Evolutionary conservation across 2,888 invertebrate species (phyloP).

Genomic region (Noctua janthe): DNA sequence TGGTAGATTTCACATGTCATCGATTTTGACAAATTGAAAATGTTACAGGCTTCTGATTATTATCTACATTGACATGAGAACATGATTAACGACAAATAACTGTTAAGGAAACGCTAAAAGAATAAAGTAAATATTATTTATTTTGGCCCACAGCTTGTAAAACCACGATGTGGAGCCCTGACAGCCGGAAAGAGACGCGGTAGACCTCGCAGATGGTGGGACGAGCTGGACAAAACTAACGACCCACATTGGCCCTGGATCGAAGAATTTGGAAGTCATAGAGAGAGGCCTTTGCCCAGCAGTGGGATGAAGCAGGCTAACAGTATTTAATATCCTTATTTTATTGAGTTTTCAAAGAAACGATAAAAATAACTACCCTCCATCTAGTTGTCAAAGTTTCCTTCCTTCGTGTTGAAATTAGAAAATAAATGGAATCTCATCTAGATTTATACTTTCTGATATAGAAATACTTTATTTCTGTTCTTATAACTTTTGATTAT

Average conservation of each 20-base stretch:
- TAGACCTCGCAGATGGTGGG: no score
- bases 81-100: no score
- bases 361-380: background rate
- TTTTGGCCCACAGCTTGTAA: no score
- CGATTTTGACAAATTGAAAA: no score
- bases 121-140: background rate
- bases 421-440: conserved; percentile 18
- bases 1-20: no score
- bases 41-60: background rate
- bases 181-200: no score
- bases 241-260: no score
- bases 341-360: background rate
- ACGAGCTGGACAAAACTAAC: no score
- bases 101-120: background rate
- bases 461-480: conserved; percentile 7
- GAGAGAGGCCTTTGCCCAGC: no score
- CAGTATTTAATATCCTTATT: background rate
- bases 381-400: background rate
- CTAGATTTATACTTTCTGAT: conserved; percentile 17
- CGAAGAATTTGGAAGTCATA: no score
- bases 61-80: background rate
- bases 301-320: no score
- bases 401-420: background rate
- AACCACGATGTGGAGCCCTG: no score
- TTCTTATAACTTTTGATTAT: conserved; percentile 25